Base-by-base conservation (phyloP, 2,797 vertebrate genomes). In the Erithacus rubecula region DNA sequence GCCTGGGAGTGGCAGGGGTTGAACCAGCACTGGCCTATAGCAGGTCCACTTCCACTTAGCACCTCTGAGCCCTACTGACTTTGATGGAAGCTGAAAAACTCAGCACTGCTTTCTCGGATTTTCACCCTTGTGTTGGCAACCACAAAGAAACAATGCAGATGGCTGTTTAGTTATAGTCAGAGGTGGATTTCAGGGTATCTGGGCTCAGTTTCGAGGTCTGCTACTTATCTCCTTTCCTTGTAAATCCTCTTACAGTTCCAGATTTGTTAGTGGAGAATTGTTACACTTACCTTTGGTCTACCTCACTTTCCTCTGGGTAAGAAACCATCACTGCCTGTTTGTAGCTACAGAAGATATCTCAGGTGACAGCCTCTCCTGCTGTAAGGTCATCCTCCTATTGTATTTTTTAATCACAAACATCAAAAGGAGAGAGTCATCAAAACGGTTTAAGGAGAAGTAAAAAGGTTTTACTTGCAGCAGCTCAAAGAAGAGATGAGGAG, bases 131-230 rank as follows among this genome's bases (percentile, higher is more conserved):
- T 41, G 52, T 1, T 41, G 39, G 49, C 64, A 77, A 14, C n/a
- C 39, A 62, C 46, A 47, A 70, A 84, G 21, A 70, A 79, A 60
- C 16, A 46, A 52, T 1, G 1, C 30, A 80, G 27, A 10, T 81
- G 43, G 30, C 49, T 1, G 0, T n/a, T 43, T 3, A 1, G 21
- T 56, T 82, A n/a, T 3, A 37, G n/a, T 20, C 1, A 1, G 15
- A 41, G 56, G 32, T 77, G 65, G 36, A 36, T 46, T 6, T 69
- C 26, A 44, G 46, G 16, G 30, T 10, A 52, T 24, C 21, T 44
- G 19, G 10, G 17, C 26, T 87, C 55, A 29, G 27, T 56, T 89
- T 74, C 46, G n/a, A 91, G 56, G 59, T 56, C 32, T 55, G 69
- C 17, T 44, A 10, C 44, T 84, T 67, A 24, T 8, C 32, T 82